Base-by-base conservation (phyloP, 2,113 vertebrate genomes). In the Enhydra lutris region DNA sequence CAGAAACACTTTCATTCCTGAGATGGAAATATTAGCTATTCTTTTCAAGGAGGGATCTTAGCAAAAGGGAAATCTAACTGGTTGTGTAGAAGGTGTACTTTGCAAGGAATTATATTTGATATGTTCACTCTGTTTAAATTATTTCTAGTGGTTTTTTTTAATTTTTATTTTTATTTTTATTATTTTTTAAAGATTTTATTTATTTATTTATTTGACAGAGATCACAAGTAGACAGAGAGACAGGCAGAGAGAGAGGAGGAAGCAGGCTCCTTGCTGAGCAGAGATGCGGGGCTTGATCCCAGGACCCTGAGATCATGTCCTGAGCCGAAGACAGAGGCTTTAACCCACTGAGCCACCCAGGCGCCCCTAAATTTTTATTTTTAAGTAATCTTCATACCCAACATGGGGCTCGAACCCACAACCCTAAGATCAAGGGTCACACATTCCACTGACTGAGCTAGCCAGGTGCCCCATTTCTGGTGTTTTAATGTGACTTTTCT, bases 1-100 rank as follows among this genome's bases (percentile, higher is more conserved):
- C 50, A 92, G 73, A 80, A 97, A 97, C 10, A 95, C 69, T 95
- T 97, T 96, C 88, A 84, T 90, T 73, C 52, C 50, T 71, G 34
- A 94, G 55, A 59, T 36, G 65, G 36, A 61, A 71, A 67, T 17
- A 55, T 93, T 97, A 71, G 57, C 92, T 88, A 3, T 39, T 71
- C 71, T 31, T 89, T 98, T 74, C 15, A 94, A 94, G 87, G 50
- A 92, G 57, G 36, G 31, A 89, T 91, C 95, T 97, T 71, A 61
- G 24, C 82, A 71, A 91, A 92, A 89, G 81, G 90, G 55, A 98
- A 94, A 79, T 6, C 14, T 61, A 82, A 90, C 63, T 59, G 59
- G 24, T 57, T 50, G 29, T 80, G 7, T 84, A 67, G 47, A 92
- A 73, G 29, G 57, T 84, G 36, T 95, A 55, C n/a, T 61, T 76